Evolutionary conservation across 2,797 vertebrate species (phyloP), one percentile per base, ranked within the genome.

Genomic region (Semotilus atromaculatus): DNA sequence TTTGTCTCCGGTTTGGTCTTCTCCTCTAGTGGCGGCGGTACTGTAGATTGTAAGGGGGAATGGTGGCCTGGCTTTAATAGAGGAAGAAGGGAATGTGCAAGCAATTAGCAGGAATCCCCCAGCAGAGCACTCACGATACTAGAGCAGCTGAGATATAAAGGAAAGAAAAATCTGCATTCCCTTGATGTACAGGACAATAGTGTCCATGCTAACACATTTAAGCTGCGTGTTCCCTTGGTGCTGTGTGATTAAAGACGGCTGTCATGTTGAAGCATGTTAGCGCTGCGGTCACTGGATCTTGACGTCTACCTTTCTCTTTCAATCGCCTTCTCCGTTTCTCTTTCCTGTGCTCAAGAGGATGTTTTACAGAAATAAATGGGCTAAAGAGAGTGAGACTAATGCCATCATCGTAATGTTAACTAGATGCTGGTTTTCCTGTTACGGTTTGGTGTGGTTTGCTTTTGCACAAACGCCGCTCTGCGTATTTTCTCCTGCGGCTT

Each of bases 11-110:
- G 51, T 45, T 72, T 26, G 77, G 21, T 70, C 40, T 55, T 70
- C 55, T 82, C 71, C 76, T 81, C 48, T 74, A 87, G 86, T 34
- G 26, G 76, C 73, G 53, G 82, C 72, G 43, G 64, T 82, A 84
- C 83, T 73, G 85, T 89, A 86, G 87, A 90, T 87, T 82, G 80
- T 80, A 84, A 87, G 13, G 67, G 74, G 79, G 88, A 87, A 87
- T 83, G 85, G 90, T 78, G 90, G 88, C 89, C 91, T 88, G 76
- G 88, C 86, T 88, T 88, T 90, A 78, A 72, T 91, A 93, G 92
- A 94, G 84, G 29, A 93, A 93, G 91, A 92, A 45, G 91, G 38
- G 87, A 90, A 86, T 89, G 89, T 90, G 89, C 88, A 89, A 89
- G 87, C 84, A 88, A 89, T 90, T 89, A 90, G 84, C 87, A 89